These are phyloP conservation scores for Siniperca undulata DNA, from an alignment of 2,797 vertebrate genomes.

Conservation along the genomic window DNA sequence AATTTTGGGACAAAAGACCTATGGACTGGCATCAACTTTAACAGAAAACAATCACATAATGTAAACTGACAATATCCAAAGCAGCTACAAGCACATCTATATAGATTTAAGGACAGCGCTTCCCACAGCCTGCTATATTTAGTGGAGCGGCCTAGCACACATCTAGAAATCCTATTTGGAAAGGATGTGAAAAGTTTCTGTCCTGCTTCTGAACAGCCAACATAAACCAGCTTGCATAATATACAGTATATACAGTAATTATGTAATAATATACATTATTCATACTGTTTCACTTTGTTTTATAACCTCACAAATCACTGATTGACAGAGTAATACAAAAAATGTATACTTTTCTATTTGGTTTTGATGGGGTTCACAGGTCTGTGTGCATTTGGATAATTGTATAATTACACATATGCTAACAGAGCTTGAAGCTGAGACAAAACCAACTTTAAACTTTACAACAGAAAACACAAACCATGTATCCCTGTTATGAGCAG, in stretches of 20 bases:
- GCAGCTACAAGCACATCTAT: not conserved
- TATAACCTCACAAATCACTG: not conserved
- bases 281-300: not conserved
- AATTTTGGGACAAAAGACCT: not conserved
- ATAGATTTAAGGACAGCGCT: conserved; percentile 12
- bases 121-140: conserved; percentile 55
- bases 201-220: conserved; percentile 9
- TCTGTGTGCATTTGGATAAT: not conserved
- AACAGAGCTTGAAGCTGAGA: not conserved
- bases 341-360: not conserved
- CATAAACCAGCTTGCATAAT: conserved; percentile 54
- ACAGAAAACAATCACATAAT: not conserved
- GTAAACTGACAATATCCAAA: not conserved
- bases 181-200: conserved; percentile 11
- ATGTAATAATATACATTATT: not conserved
- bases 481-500: not conserved
- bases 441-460: not conserved
- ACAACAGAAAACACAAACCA: not conserved
- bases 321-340: not conserved
- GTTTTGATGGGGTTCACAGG: not conserved
- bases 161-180: conserved; percentile 65
- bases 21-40: not conserved
- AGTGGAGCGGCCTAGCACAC: conserved; percentile 11
- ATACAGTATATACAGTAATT: not conserved
- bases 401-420: not conserved